Evolutionary conservation across 2,113 vertebrate species (phyloP).

Genomic region (Antennarius striatus): DNA sequence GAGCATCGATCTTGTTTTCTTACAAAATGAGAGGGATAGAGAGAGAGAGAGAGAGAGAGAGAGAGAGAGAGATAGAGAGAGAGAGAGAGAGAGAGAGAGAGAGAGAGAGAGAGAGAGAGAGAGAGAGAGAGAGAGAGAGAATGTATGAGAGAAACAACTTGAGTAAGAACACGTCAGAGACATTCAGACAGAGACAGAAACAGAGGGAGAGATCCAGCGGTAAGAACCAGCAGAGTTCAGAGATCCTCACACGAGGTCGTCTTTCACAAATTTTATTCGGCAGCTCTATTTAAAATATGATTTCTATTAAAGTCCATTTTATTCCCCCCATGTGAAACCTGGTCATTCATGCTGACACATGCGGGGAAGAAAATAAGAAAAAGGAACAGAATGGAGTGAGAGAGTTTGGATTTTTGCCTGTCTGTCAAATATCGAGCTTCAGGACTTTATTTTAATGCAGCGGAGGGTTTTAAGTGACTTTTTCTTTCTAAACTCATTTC

Average conservation of each 20-base stretch:
- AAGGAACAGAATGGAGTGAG: neutral
- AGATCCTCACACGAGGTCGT: too few relatives aligned
- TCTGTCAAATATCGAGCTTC: neutral
- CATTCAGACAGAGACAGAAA: too few relatives aligned
- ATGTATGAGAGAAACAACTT: neutral
- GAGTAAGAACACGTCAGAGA: neutral
- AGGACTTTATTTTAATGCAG: neutral
- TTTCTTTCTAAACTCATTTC: neutral
- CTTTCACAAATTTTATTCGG: too few relatives aligned
- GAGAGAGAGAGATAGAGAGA: constrained; percentile 1
- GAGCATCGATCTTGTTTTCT: constrained; percentile 64
- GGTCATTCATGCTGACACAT: too few relatives aligned
- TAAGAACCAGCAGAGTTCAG: too few relatives aligned
- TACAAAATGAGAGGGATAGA: constrained; percentile 10
- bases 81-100: neutral
- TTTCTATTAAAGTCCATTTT: neutral
- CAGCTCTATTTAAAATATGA: neutral
- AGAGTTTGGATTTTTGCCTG: neutral
- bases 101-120: constrained; percentile 25
- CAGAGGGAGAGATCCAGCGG: too few relatives aligned
- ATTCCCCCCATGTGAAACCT: too few relatives aligned
- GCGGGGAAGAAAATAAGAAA: too few relatives aligned
- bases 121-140: constrained; percentile 13
- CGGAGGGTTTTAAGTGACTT: neutral
- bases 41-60: constrained; percentile 28